Evolutionary conservation across 2,797 vertebrate genomes (phyloP).

Genomic region (Melanotaenia maccullochi): DNA sequence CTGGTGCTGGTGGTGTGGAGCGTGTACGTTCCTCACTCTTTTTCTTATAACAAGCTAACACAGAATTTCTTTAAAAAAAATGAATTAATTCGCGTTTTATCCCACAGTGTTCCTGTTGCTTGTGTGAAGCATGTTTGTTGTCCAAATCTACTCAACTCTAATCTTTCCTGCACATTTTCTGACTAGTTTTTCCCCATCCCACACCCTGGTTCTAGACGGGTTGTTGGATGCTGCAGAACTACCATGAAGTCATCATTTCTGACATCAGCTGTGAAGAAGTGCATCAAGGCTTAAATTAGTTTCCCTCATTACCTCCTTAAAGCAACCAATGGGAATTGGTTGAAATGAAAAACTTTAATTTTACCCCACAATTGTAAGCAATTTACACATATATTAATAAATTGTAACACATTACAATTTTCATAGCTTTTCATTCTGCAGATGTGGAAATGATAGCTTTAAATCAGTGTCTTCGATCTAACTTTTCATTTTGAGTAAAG

Average conservation of each 20-base stretch:
- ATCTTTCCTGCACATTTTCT: neutral
- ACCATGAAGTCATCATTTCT: conserved; percentile 54
- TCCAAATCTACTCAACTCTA: neutral
- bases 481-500: too few species aligned
- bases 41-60: neutral
- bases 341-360: too few species aligned
- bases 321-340: neutral
- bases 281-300: neutral
- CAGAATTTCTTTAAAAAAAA: too few species aligned
- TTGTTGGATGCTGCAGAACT: conserved; percentile 40
- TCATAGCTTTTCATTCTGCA: neutral
- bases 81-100: neutral
- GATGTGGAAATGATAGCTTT: too few species aligned
- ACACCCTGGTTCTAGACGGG: conserved; percentile 13
- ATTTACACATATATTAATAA: neutral
- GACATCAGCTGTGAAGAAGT: conserved; percentile 28
- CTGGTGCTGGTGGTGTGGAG: neutral
- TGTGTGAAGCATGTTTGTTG: neutral
- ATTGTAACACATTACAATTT: neutral
- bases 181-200: conserved; percentile 21
- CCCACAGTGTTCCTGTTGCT: neutral
- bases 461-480: too few species aligned
- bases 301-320: neutral
- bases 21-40: neutral
- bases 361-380: neutral